phyloP scores from a whole-genome alignment of 53 echinoderm and acorn worm species.

The Echinometra lucunter region DNA sequence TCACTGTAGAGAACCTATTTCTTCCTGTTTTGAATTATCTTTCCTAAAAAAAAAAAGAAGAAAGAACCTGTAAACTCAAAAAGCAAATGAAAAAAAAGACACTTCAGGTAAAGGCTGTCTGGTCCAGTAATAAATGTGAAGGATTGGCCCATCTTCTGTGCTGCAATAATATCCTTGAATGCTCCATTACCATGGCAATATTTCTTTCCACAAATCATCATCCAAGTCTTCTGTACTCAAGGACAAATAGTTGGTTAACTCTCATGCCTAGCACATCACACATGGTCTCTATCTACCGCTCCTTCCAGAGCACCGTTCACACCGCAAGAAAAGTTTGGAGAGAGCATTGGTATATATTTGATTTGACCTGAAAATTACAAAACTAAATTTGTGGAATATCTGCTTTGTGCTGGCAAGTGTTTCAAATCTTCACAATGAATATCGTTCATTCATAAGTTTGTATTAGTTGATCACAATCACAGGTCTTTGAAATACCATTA shows the following conservation, averaged over 20 bases:
- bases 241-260: slow-evolving; percentile 49
- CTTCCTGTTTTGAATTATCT: no score
- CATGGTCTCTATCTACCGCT: slow-evolving; percentile 34
- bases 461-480: no score
- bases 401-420: no score
- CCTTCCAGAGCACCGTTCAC: not conserved
- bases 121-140: not conserved
- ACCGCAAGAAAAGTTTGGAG: not conserved
- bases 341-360: not conserved
- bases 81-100: not conserved
- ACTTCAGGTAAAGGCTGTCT: not conserved
- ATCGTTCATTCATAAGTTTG: no score
- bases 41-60: no score
- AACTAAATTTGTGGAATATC: no score
- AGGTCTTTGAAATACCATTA: no score
- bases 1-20: no score
- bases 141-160: not conserved
- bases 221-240: slow-evolving; percentile 11
- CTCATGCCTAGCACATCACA: slow-evolving; percentile 10
- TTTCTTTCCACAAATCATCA: slow-evolving; percentile 57
- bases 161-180: slow-evolving; percentile 29
- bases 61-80: not conserved
- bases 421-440: no score
- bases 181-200: slow-evolving; percentile 29
- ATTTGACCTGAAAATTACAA: not conserved